Evolutionary conservation across 2,113 vertebrate species (phyloP).

Genomic region (Antechinus flavipes): DNA sequence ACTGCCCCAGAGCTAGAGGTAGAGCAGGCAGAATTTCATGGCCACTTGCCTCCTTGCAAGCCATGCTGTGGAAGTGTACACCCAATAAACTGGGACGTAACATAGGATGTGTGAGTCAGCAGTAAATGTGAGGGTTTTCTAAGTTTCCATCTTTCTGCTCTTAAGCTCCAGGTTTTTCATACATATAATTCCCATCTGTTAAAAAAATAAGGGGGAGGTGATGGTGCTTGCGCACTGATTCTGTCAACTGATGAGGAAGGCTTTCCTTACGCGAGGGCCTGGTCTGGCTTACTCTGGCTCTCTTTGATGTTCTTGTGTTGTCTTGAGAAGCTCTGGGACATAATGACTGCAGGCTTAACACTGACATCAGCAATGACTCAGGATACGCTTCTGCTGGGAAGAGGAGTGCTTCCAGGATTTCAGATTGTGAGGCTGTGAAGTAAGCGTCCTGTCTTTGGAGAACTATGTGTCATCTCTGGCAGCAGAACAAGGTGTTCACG

Average conservation of each 20-base stretch:
- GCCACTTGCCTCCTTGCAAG: not conserved
- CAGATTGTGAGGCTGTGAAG: constrained; percentile 2
- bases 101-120: not conserved
- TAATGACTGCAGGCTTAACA: not conserved
- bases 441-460: constrained; percentile 38
- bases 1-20: not conserved
- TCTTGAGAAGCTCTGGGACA: not conserved
- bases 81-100: not conserved
- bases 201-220: not conserved
- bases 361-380: not conserved
- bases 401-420: not conserved
- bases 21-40: not conserved
- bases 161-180: constrained; percentile 15
- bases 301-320: not conserved
- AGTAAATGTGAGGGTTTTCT: not conserved
- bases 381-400: not conserved
- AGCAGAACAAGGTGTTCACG: rapidly evolving
- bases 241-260: not conserved
- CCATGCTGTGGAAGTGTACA: not conserved
- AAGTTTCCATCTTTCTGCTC: not conserved
- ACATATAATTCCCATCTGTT: not conserved
- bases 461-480: constrained; percentile 51
- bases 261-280: not conserved
- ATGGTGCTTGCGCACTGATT: not conserved
- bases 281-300: not conserved